Conservation (phyloP, 2,888 invertebrate genomes). For the Drosophila anomalipes region DNA sequence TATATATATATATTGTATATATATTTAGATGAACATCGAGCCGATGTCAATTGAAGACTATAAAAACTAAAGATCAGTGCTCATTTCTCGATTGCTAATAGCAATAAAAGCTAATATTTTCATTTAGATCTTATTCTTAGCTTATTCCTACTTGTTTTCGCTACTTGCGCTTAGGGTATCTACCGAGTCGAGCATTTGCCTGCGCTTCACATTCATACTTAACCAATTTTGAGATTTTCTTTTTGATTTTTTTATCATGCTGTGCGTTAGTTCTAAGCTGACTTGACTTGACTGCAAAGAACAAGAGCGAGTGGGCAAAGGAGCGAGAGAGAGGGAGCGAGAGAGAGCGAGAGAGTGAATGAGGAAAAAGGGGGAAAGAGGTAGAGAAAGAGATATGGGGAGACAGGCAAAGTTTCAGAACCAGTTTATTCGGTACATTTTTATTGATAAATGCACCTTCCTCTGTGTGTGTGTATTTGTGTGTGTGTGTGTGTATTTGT, state of each 20-base stretch:
- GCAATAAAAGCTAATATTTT: background rate
- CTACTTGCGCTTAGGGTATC: constrained; percentile 1
- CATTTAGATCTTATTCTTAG: too few species aligned
- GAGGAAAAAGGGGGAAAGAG: background rate
- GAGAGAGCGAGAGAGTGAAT: too few species aligned
- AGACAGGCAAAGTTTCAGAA: constrained; percentile 16
- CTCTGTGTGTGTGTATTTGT: background rate
- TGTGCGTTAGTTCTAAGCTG: background rate
- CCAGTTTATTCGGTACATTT: constrained; percentile 26
- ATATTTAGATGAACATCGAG: too few species aligned
- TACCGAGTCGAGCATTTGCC: background rate
- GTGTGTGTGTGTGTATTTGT: background rate
- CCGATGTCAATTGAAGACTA: too few species aligned
- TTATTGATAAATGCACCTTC: constrained; percentile 11
- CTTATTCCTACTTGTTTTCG: background rate
- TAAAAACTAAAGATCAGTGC: too few species aligned
- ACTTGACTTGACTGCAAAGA: background rate
- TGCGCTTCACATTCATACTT: background rate
- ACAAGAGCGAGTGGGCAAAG: background rate
- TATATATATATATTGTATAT: too few species aligned
- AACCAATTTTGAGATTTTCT: background rate
- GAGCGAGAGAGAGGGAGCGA: background rate
- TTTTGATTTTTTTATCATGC: background rate
- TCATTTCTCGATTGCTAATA: background rate
- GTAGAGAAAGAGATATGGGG: background rate